phyloP scores from a whole-genome alignment of 1,140 invertebrate species.

The Chrysomallon squamiferum region DNA sequence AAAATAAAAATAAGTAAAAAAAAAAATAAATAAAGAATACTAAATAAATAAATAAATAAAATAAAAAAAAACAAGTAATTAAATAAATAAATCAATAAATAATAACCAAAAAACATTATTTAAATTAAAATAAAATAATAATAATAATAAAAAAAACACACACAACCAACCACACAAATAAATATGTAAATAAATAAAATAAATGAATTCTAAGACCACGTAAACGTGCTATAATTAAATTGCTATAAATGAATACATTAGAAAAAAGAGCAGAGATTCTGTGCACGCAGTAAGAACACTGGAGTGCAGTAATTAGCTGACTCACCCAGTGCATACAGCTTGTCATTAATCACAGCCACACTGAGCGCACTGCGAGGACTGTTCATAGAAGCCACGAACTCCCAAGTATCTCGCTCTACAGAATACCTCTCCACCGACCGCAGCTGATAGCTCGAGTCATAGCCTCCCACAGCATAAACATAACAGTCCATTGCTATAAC shows the following conservation, averaged over 20 bases:
- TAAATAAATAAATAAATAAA: not conserved
- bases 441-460: slow-evolving; percentile 59
- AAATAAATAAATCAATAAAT: not conserved
- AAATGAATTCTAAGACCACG: no score
- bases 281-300: no score
- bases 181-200: no score
- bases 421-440: slow-evolving; percentile 60
- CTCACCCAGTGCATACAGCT: slow-evolving; percentile 84
- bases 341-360: slow-evolving; percentile 85
- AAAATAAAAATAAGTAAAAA: not conserved
- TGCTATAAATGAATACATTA: no score
- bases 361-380: slow-evolving; percentile 84
- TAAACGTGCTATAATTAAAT: no score
- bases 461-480: slow-evolving; percentile 62
- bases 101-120: not conserved
- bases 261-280: no score
- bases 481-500: slow-evolving; percentile 69
- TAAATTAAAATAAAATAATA: not conserved
- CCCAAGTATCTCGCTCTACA: slow-evolving; percentile 54
- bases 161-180: no score
- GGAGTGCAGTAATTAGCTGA: no score
- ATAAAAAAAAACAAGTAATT: not conserved
- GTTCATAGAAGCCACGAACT: slow-evolving; percentile 62
- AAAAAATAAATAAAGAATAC: not conserved
- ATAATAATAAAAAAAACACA: no score